These are phyloP conservation scores for Eretmochelys imbricata DNA, from an alignment of 2,113 vertebrate species.

Conservation along the genomic window DNA sequence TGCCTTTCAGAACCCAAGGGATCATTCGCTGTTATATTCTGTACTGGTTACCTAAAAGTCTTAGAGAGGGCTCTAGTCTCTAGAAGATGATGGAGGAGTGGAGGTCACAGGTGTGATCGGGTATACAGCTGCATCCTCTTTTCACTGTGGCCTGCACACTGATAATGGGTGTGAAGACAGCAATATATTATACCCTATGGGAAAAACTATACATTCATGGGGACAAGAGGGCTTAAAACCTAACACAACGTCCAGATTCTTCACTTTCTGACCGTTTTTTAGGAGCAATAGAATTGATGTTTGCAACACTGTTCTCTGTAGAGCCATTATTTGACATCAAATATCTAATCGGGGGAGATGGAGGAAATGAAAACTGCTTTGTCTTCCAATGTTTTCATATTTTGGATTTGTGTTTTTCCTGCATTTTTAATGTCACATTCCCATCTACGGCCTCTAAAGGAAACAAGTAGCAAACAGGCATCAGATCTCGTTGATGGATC, in stretches of 20 bases:
- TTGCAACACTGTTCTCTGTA: neutral
- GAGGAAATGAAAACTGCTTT: neutral
- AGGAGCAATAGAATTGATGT: slow-evolving; percentile 27
- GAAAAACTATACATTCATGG: slow-evolving; percentile 11
- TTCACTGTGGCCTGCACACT: neutral
- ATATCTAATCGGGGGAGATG: neutral
- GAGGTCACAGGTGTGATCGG: neutral
- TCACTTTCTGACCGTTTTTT: neutral
- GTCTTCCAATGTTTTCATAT: neutral
- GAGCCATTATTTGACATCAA: slow-evolving; percentile 24
- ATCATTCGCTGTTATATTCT: neutral
- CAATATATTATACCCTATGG: neutral
- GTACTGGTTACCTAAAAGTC: accelerated
- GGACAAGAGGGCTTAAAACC: slow-evolving; percentile 51
- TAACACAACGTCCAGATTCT: neutral
- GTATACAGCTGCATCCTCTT: slow-evolving; percentile 5
- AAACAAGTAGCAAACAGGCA: neutral
- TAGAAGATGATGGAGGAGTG: neutral
- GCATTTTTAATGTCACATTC: neutral
- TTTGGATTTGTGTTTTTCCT: neutral
- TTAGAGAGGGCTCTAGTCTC: neutral
- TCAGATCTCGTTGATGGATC: slow-evolving; percentile 28
- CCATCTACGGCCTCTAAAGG: slow-evolving; percentile 5
- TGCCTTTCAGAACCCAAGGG: neutral
- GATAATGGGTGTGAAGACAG: neutral